Evolutionary conservation across 2,797 vertebrate genomes (phyloP).

Genomic region (Pseudochirops corinnae): DNA sequence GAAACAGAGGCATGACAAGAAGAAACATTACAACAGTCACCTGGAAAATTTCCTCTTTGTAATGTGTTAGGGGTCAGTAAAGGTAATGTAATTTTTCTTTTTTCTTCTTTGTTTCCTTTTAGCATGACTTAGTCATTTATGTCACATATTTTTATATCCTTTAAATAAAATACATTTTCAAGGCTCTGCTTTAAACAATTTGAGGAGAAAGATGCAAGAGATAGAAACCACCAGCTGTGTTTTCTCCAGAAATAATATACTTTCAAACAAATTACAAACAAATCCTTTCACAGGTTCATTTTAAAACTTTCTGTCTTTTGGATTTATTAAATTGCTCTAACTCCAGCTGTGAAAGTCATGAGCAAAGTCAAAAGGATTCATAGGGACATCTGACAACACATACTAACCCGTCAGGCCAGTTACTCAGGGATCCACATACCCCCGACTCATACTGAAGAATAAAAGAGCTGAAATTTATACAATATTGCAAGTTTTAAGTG

Average conservation of each 20-base stretch:
- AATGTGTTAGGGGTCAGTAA: neutral
- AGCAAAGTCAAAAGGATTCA: constrained; percentile 48
- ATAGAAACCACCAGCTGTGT: constrained; percentile 58
- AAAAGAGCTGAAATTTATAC: neutral
- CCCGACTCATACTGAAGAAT: neutral
- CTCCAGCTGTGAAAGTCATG: constrained; percentile 66
- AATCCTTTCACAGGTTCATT: constrained; percentile 77
- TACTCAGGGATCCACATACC: neutral
- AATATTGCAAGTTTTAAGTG: neutral
- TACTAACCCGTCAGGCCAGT: neutral
- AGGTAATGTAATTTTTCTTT: neutral
- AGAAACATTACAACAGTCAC: neutral
- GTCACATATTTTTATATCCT: constrained; percentile 36
- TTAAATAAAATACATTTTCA: constrained; percentile 71
- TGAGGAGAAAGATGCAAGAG: constrained; percentile 69
- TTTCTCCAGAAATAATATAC: constrained; percentile 72
- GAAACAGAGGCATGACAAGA: neutral
- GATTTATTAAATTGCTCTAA: constrained; percentile 78
- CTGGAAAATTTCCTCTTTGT: neutral
- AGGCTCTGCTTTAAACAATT: constrained; percentile 43
- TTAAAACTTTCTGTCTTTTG: constrained; percentile 69
- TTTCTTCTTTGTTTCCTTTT: neutral
- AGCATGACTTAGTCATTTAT: neutral
- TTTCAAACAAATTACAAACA: constrained; percentile 77
- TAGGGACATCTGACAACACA: neutral